A percentile compares a stretch with the other conserved stretches of the same genome.
Evolutionary conservation across 2,797 vertebrate species (phyloP).

Genomic region (Lepus townsendii): DNA sequence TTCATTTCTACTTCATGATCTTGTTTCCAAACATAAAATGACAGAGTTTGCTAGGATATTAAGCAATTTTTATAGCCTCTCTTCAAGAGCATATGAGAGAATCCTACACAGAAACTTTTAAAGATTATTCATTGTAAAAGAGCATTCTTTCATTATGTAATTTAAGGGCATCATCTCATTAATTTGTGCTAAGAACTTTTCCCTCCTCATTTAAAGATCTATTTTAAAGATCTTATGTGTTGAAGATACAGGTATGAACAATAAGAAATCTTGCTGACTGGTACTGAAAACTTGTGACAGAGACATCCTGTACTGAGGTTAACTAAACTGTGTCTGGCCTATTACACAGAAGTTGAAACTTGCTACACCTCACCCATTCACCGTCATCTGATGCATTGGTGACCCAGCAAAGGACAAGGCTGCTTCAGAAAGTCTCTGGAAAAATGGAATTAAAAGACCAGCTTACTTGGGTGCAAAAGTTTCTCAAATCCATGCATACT

Average conservation of each 20-base stretch:
- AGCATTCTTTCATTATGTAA: conserved; percentile 32
- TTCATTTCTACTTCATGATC: neutral
- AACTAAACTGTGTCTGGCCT: conserved; percentile 19
- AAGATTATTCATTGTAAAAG: conserved; percentile 55
- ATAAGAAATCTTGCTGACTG: conserved; percentile 68
- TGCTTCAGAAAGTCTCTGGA: too few relatives aligned
- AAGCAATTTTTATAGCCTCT: conserved; percentile 51
- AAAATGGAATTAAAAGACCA: too few relatives aligned
- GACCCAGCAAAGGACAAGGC: neutral
- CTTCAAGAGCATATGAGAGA: conserved; percentile 43
- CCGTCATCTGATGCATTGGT: neutral
- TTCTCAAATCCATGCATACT: too few relatives aligned
- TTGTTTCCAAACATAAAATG: conserved; percentile 65
- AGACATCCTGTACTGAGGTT: conserved; percentile 51
- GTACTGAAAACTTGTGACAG: conserved; percentile 57
- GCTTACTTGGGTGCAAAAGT: too few relatives aligned
- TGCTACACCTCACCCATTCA: conserved; percentile 31
- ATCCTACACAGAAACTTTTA: conserved; percentile 47
- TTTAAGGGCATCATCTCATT: conserved; percentile 55
- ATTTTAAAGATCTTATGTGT: conserved; percentile 43
- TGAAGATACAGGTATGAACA: conserved; percentile 68
- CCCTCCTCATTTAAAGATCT: conserved; percentile 24
- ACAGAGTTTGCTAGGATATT: conserved; percentile 47
- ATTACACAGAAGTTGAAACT: neutral
- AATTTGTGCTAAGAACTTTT: conserved; percentile 64